A percentile compares a stretch with the other conserved stretches of the same genome.
phyloP scores from a whole-genome alignment of 2,888 invertebrate species.

The Aproaerema taeniolella region DNA sequence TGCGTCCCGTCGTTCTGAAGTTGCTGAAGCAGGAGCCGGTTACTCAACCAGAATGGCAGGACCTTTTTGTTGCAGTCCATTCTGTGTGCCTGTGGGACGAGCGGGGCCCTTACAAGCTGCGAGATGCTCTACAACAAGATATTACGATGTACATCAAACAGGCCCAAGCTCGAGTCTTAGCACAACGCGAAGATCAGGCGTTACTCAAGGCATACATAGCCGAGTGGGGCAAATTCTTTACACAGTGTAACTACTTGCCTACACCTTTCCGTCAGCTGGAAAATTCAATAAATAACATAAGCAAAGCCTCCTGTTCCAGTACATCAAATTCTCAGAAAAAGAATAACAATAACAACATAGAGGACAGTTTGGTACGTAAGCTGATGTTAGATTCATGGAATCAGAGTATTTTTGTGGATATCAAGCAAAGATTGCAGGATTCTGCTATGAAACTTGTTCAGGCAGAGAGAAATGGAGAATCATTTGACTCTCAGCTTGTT shows the following conservation, averaged over 20 bases:
- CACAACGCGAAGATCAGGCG: conserved; percentile 96
- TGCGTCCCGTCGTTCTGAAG: conserved; percentile 95
- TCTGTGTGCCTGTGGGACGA: conserved; percentile 98
- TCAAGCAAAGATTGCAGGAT: conserved; percentile 93
- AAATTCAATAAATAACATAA: conserved; percentile 82
- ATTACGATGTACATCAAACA: conserved; percentile 96
- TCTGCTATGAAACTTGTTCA: conserved; percentile 99
- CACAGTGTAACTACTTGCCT: conserved; percentile 97
- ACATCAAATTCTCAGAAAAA: conserved; percentile 64
- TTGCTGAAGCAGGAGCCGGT: conserved; percentile 96
- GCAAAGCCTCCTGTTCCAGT: conserved; percentile 58
- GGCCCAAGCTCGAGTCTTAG: conserved; percentile 92
- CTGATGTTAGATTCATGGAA: conserved; percentile 99
- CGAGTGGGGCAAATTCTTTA: conserved; percentile 99
- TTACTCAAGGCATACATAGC: conserved; percentile 96
- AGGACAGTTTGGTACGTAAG: conserved; percentile 95
- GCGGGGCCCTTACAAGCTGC: conserved; percentile 91
- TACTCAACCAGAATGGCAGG: conserved; percentile 97
- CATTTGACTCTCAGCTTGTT: conserved; percentile 97
- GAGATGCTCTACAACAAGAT: conserved; percentile 93
- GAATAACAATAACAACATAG: conserved; percentile 79
- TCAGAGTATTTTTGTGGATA: conserved; percentile 96
- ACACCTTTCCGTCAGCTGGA: conserved; percentile 97
- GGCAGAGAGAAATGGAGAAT: conserved; percentile 97
- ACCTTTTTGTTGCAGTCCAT: conserved; percentile 97